Evolutionary conservation across 2,113 vertebrate species (phyloP).

Genomic region (Mixornis gularis): DNA sequence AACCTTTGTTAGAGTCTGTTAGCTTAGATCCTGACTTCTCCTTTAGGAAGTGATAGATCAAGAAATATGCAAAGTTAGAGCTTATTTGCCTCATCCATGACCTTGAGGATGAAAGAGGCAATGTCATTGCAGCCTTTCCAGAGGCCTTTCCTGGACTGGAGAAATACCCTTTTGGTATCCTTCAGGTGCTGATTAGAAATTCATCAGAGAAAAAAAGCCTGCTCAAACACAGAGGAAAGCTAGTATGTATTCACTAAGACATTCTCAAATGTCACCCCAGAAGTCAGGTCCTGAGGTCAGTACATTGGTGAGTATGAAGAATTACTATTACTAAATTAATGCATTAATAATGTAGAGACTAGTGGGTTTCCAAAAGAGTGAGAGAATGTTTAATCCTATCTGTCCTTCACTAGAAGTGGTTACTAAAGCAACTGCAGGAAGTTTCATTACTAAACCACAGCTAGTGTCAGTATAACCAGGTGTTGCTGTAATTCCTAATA

Average conservation of each 20-base stretch:
- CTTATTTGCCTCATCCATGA: not conserved
- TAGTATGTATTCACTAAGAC: not conserved
- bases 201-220: not conserved
- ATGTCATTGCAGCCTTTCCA: not conserved
- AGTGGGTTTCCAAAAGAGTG: not conserved
- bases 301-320: not conserved
- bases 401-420: not conserved
- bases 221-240: not conserved
- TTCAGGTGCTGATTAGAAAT: not conserved
- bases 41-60: not conserved
- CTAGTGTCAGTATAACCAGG: not conserved
- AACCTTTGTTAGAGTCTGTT: not conserved
- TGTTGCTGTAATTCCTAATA: not conserved
- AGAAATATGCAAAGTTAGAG: not conserved
- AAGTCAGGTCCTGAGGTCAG: not conserved
- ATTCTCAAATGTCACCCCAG: not conserved
- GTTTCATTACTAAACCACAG: not conserved
- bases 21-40: not conserved
- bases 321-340: not conserved
- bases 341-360: not conserved
- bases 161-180: not conserved
- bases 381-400: not conserved
- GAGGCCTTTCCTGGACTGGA: not conserved
- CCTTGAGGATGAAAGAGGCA: not conserved
- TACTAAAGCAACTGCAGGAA: not conserved